Evolutionary conservation across 2,113 vertebrate species (phyloP).

Genomic region (Otus sunia): DNA sequence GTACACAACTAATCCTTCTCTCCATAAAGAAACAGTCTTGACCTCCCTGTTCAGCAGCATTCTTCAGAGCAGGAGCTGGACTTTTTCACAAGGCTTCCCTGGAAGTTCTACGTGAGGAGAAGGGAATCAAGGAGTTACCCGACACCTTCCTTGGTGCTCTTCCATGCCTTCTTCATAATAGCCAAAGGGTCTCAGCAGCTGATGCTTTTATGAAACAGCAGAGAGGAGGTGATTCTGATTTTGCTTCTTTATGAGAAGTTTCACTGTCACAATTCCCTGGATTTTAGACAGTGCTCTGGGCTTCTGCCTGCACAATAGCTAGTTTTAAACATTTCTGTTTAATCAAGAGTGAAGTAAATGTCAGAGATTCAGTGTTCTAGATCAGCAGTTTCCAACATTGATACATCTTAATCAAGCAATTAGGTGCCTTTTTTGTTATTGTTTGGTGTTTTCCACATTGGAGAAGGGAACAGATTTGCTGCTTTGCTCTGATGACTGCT

Average conservation of each 20-base stretch:
- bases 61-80: not conserved
- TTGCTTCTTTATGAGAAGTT: not conserved
- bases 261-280: not conserved
- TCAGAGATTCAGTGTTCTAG: constrained; percentile 76
- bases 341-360: constrained; percentile 75
- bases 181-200: not conserved
- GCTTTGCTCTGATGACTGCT: constrained; percentile 86
- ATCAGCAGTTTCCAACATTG: constrained; percentile 75
- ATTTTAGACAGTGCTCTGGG: not conserved
- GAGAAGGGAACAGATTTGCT: constrained; percentile 80
- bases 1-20: not conserved
- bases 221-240: not conserved
- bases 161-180: not conserved
- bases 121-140: not conserved
- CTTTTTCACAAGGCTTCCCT: not conserved
- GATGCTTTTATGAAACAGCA: not conserved
- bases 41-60: not conserved
- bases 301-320: not conserved
- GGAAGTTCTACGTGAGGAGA: not conserved
- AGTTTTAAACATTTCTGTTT: constrained; percentile 54
- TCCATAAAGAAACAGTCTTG: not conserved
- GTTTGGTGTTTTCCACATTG: constrained; percentile 67
- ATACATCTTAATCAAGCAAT: constrained; percentile 82
- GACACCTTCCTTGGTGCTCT: not conserved
- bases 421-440: constrained; percentile 69